These are phyloP conservation scores for Adelognathus sp. DNA, from an alignment of 2,888 invertebrate genomes.

Conservation along the genomic window DNA sequence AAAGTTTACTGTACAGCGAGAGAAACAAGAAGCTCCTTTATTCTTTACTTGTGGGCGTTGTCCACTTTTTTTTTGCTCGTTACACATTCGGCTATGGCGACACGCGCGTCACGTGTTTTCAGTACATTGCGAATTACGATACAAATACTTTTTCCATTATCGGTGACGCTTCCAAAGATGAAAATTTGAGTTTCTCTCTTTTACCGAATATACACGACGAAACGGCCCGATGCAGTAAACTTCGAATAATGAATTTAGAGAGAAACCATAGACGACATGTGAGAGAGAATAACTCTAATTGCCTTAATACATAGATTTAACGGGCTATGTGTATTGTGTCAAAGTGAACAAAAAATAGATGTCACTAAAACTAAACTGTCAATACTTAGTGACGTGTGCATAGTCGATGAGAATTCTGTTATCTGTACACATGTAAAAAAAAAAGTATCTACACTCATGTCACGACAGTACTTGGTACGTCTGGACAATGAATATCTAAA, in stretches of 20 bases:
- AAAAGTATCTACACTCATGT: not conserved
- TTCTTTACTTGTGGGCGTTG: constrained; percentile 37
- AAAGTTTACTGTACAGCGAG: constrained; percentile 19
- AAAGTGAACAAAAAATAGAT: constrained; percentile 7
- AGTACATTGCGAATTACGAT: constrained; percentile 24
- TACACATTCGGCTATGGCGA: not conserved
- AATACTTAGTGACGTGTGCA: constrained; percentile 20
- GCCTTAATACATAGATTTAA: constrained; percentile 70
- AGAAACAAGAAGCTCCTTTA: constrained; percentile 34
- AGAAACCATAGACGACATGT: not conserved
- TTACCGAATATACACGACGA: not conserved
- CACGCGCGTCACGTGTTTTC: not conserved
- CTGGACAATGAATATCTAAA: not conserved
- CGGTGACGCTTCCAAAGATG: not conserved
- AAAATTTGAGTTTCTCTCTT: not conserved
- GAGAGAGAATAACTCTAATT: constrained; percentile 58
- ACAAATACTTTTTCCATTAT: constrained; percentile 2
- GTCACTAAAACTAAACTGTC: not conserved
- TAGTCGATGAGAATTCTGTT: constrained; percentile 1
- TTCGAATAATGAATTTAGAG: constrained; percentile 13
- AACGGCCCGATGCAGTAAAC: not conserved
- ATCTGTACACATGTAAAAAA: constrained; percentile 24
- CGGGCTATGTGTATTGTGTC: constrained; percentile 45
- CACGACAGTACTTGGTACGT: not conserved
- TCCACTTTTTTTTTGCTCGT: constrained; percentile 24